A percentile compares a stretch with the other conserved stretches of the same genome.
phyloP scores from a whole-genome alignment of 2,113 vertebrate genomes.

The Menidia beryllina region DNA sequence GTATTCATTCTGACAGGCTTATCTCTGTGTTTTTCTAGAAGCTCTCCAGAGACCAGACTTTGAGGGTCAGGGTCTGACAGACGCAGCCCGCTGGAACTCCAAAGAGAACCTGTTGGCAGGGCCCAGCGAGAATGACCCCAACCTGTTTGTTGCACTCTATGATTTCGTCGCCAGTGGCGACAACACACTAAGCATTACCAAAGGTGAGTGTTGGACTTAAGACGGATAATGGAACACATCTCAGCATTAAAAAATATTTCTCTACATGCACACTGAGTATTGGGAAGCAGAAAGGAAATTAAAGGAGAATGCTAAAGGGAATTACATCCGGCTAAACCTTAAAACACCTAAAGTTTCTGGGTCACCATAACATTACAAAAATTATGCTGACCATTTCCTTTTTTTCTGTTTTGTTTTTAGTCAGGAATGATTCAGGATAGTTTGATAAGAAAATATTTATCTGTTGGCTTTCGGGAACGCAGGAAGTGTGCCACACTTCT shows the following conservation, averaged over 20 bases:
- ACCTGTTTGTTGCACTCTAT: slow-evolving; percentile 98
- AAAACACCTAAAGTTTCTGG: slow-evolving; percentile 3
- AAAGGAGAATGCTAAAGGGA: neutral
- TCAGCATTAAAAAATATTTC: neutral
- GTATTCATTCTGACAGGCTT: neutral
- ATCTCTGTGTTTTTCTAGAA: slow-evolving; percentile 79
- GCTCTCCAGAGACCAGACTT: slow-evolving; percentile 97
- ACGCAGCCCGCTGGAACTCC: slow-evolving; percentile 99
- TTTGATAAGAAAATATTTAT: neutral
- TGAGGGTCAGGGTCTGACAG: slow-evolving; percentile 92
- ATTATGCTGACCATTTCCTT: neutral
- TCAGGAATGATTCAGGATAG: neutral
- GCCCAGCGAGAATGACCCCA: slow-evolving; percentile 97
- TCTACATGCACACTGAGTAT: neutral
- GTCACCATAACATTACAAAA: slow-evolving; percentile 5
- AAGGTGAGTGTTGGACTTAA: slow-evolving; percentile 89
- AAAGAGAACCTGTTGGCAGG: slow-evolving; percentile 97
- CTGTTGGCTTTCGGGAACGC: neutral
- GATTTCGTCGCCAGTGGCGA: slow-evolving; percentile 99
- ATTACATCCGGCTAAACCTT: slow-evolving; percentile 6
- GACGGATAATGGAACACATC: neutral
- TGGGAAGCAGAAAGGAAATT: neutral
- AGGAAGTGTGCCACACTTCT: neutral
- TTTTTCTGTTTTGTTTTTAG: neutral
- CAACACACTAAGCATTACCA: slow-evolving; percentile 99